Evolutionary conservation across 1,140 invertebrate genomes (phyloP).

Genomic region (Zaprionus gabonicus): DNA sequence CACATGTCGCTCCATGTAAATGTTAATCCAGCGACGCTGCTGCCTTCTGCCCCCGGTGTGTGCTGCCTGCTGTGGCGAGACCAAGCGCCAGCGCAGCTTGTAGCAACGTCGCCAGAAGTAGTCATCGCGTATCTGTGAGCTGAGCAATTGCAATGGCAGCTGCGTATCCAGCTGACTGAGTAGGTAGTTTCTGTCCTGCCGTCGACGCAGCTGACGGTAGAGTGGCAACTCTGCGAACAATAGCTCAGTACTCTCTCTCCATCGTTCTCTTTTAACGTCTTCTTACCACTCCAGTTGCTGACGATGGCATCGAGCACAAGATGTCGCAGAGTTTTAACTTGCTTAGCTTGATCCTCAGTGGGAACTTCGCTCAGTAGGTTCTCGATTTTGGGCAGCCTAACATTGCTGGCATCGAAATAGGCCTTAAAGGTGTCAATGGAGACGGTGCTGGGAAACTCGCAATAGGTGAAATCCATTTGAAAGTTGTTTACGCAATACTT

Average conservation of each 20-base stretch:
- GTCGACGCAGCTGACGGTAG: constrained; percentile 69
- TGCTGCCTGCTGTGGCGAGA: constrained; percentile 50
- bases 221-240: constrained; percentile 74
- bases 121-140: constrained; percentile 81
- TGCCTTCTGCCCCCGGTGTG: not conserved
- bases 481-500: constrained; percentile 2
- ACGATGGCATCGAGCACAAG: constrained; percentile 83
- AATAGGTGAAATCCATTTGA: constrained; percentile 76
- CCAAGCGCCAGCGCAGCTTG: constrained; percentile 77
- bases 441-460: constrained; percentile 81
- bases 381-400: constrained; percentile 70
- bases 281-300: constrained; percentile 83
- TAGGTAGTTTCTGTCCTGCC: constrained; percentile 84
- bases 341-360: constrained; percentile 59
- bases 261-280: too few relatives aligned
- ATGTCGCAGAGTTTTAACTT: constrained; percentile 81
- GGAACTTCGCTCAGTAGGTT: constrained; percentile 27
- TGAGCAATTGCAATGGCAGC: constrained; percentile 80
- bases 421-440: constrained; percentile 81
- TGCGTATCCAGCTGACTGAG: constrained; percentile 83
- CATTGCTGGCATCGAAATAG: constrained; percentile 73
- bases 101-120: constrained; percentile 84
- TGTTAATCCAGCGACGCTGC: constrained; percentile 83
- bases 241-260: not conserved
- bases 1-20: constrained; percentile 85